Conservation (phyloP, 2,888 invertebrate species). For the Camponotus fellah region DNA sequence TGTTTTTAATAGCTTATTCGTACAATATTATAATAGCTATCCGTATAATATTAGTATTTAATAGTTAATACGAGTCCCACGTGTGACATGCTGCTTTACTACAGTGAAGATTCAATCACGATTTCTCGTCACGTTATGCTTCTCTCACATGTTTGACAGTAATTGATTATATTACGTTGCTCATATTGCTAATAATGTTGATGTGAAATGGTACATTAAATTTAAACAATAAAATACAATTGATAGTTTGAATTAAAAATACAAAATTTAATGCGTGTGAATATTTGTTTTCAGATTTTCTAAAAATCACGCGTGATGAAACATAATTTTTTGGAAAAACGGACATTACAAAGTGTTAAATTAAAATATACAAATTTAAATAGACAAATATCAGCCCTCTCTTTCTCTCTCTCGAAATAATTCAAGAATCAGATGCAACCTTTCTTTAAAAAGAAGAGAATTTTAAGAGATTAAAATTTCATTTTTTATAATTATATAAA, state of each 20-base stretch:
- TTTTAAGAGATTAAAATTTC: not conserved
- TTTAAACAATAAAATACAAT: not conserved
- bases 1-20: not conserved
- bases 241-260: not conserved
- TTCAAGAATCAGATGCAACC: not conserved
- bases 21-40: too few relatives aligned
- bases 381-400: too few relatives aligned
- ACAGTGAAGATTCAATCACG: conserved; percentile 21
- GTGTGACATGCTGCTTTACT: conserved; percentile 4
- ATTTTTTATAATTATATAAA: not conserved
- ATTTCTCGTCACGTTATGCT: conserved; percentile 42
- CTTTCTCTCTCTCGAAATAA: not conserved
- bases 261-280: not conserved
- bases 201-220: not conserved
- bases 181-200: conserved; percentile 13
- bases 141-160: conserved; percentile 20
- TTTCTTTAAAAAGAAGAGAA: not conserved
- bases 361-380: too few relatives aligned
- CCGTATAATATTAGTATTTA: not conserved
- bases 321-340: not conserved
- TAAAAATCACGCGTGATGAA: not conserved
- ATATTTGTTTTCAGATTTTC: not conserved
- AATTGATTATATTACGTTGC: conserved; percentile 27
- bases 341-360: too few relatives aligned
- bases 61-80: not conserved